phyloP scores from a whole-genome alignment of 2,797 vertebrate genomes.

The Crax fasciolata region DNA sequence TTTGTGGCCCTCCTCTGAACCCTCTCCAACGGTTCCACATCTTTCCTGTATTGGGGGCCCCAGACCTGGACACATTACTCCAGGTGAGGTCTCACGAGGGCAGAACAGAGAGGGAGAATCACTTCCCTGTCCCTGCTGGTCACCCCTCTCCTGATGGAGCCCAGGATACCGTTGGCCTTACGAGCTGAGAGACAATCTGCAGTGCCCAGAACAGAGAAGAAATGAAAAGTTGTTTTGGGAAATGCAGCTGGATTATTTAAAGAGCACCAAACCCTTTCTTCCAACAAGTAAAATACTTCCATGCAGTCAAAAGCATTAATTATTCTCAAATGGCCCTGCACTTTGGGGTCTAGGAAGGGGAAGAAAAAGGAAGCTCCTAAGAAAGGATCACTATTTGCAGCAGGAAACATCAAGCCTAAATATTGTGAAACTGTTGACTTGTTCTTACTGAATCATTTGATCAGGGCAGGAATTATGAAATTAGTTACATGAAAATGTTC shows the following conservation, averaged over 20 bases:
- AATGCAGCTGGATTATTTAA: neutral
- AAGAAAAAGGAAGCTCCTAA: neutral
- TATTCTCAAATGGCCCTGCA: neutral
- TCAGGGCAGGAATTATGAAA: neutral
- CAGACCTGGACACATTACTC: too few relatives aligned
- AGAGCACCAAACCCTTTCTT: neutral
- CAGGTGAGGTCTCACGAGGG: too few relatives aligned
- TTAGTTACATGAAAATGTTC: neutral
- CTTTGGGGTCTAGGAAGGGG: accelerated
- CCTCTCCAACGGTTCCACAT: too few relatives aligned
- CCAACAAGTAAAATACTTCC: neutral
- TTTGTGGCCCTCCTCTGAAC: too few relatives aligned
- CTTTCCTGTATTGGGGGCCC: too few relatives aligned
- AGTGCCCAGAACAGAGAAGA: neutral
- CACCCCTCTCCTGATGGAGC: too few relatives aligned
- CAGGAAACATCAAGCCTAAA: neutral
- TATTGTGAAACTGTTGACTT: neutral
- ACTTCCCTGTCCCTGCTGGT: too few relatives aligned
- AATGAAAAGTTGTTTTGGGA: neutral
- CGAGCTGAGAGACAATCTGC: neutral
- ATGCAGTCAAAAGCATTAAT: neutral
- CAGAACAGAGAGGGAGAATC: too few relatives aligned
- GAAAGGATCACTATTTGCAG: neutral
- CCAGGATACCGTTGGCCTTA: too few relatives aligned
- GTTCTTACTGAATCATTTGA: neutral